Evolutionary conservation across 1,140 invertebrate genomes (phyloP).

Genomic region (Heterodera schachtii): DNA sequence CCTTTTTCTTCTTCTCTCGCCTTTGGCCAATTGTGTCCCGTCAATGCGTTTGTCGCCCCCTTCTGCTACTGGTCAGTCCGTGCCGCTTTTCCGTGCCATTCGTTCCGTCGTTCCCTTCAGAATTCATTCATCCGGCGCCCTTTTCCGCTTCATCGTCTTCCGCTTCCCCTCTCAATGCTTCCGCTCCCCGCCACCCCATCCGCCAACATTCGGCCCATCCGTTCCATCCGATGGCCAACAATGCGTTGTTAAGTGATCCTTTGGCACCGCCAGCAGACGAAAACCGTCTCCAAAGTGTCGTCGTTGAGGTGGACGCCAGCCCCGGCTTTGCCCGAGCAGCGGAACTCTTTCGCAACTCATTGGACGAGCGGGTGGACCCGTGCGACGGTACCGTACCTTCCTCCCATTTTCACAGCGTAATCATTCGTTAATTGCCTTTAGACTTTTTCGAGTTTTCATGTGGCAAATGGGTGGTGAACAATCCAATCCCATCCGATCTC

Average conservation of each 20-base stretch:
- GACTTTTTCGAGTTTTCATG: constrained; percentile 52
- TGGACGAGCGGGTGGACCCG: constrained; percentile 54
- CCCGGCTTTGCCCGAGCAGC: constrained; percentile 52
- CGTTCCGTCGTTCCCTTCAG: background rate
- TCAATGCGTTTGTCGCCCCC: background rate
- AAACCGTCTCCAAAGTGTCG: constrained; percentile 18
- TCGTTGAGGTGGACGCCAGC: constrained; percentile 42
- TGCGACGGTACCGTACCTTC: constrained; percentile 48
- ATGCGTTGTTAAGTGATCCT: background rate
- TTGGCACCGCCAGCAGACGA: background rate
- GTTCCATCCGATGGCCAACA: constrained; percentile 1
- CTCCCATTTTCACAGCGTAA: background rate
- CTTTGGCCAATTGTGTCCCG: background rate
- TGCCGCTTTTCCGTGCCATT: background rate
- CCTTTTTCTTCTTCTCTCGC: background rate
- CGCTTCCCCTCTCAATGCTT: background rate
- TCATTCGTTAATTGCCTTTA: constrained; percentile 1
- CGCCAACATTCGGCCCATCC: constrained; percentile 17
- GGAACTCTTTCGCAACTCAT: constrained; percentile 44
- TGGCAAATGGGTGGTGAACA: constrained; percentile 46
- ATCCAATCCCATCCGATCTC: constrained; percentile 50
- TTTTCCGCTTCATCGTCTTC: background rate
- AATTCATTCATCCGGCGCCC: background rate
- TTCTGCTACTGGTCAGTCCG: background rate
- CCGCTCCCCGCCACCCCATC: constrained; percentile 1